Evolutionary conservation across 2,888 invertebrate species (phyloP).

Genomic region (Linnaemya vulpina): DNA sequence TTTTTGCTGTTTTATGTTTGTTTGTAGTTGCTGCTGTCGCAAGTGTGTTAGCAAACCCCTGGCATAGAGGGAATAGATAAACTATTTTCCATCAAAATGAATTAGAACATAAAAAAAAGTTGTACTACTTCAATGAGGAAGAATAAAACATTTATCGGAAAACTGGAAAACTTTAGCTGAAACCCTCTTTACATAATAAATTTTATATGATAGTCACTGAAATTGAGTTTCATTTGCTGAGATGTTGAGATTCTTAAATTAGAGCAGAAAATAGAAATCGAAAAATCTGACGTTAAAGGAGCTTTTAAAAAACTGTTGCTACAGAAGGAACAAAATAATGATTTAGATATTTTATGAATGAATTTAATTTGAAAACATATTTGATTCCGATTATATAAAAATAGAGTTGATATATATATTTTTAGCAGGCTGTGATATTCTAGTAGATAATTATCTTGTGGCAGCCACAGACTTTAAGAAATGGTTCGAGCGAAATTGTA

Average conservation of each 20-base stretch:
- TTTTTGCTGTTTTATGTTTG: conserved; percentile 1
- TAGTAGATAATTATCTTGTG: no score
- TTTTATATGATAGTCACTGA: not conserved
- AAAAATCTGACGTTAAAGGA: not conserved
- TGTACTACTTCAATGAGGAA: conserved; percentile 5
- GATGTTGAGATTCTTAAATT: not conserved
- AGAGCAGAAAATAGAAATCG: not conserved
- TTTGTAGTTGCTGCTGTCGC: not conserved
- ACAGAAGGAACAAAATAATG: no score
- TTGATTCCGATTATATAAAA: no score
- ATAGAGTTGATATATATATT: no score
- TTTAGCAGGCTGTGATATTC: no score
- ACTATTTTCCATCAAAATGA: conserved; percentile 29
- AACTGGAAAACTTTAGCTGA: conserved; percentile 59
- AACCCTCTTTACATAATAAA: conserved; percentile 5
- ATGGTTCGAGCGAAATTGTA: no score
- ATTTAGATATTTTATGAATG: no score
- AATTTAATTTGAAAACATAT: no score
- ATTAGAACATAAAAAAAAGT: conserved; percentile 18
- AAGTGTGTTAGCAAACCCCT: conserved; percentile 41
- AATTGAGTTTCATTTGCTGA: not conserved
- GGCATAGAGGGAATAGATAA: conserved; percentile 10
- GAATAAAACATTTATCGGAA: conserved; percentile 54
- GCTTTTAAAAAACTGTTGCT: no score
- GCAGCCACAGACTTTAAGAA: no score